Evolutionary conservation across 2,113 vertebrate species (phyloP).

Genomic region (Embiotoca jacksoni): DNA sequence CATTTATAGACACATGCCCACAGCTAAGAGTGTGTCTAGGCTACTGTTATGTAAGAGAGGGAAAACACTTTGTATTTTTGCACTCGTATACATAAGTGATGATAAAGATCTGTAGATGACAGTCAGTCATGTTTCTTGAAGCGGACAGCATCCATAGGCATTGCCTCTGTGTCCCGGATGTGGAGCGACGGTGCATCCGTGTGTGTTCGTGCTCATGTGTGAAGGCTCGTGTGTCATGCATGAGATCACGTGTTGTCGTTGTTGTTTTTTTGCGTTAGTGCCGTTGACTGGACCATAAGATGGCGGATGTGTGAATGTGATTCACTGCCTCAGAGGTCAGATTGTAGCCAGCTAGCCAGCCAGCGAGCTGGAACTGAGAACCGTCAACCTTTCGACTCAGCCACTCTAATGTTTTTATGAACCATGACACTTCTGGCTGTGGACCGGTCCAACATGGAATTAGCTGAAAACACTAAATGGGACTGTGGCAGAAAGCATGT

Average conservation of each 20-base stretch:
- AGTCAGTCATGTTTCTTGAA: neutral
- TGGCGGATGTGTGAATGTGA: constrained; percentile 51
- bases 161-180: constrained; percentile 25
- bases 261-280: constrained; percentile 8
- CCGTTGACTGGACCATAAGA: constrained; percentile 43
- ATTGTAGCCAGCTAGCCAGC: constrained; percentile 24
- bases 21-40: constrained; percentile 38
- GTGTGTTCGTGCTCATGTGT: constrained; percentile 17
- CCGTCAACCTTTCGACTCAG: constrained; percentile 19
- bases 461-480: neutral
- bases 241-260: constrained; percentile 22
- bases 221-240: constrained; percentile 22
- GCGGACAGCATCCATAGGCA: neutral
- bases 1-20: constrained; percentile 69
- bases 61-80: constrained; percentile 10
- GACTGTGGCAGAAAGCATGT: constrained; percentile 6
- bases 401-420: constrained; percentile 13
- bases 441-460: neutral
- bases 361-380: constrained; percentile 34
- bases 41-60: constrained; percentile 55
- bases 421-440: neutral
- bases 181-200: neutral
- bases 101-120: neutral
- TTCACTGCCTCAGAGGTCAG: constrained; percentile 42
- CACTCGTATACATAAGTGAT: neutral